Evolutionary conservation across 1,140 invertebrate genomes (phyloP), one percentile per base, ranked within the genome.

Genomic region (Cecropterus lyciades): DNA sequence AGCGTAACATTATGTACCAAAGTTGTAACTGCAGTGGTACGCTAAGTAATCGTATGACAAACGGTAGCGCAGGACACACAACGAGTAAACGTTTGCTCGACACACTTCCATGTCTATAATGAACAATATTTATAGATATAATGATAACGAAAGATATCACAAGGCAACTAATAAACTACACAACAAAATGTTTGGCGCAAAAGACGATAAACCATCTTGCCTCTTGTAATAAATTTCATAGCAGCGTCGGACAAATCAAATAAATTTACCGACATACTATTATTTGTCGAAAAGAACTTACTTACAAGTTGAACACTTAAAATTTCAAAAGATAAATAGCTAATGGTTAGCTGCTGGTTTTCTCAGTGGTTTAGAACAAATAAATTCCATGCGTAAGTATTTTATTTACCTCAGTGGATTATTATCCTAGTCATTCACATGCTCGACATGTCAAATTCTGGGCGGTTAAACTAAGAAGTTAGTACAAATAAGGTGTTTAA

Each of bases 101-200:
- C 70, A 79, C 78, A 79, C 68, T 76, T 76, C 66, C 72, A 70
- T 72, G 70, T 69, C 73, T 70, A 76, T 80, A 82, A 79, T 87
- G 78, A 87, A 80, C 73, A 80, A 66, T 73, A 81, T 80, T 83
- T 83, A 82, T 84, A 83, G 84, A 88, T 85, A 86, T 76, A 82
- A 67, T 85, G 88, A 91, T 91, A 91, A 91, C 69, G 72, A 65
- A 52, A 70, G 85, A 80, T 91, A 91, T 83, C 87, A 77, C 80
- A 81, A 82, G 73, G 77, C 77, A 80, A 80, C 72, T 73, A 81
- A 82, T 82, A 75, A 69, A 80, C 62, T 65, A 68, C 51, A 66
- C 46, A 73, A 64, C 57, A 65, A 59, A 70, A 51, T 49, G 59
- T 37, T 60, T 37, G 11, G 15, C 20, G 59, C 17, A 24, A 56